Evolutionary conservation across 2,113 vertebrate genomes (phyloP).

Genomic region (Zingel zingel): DNA sequence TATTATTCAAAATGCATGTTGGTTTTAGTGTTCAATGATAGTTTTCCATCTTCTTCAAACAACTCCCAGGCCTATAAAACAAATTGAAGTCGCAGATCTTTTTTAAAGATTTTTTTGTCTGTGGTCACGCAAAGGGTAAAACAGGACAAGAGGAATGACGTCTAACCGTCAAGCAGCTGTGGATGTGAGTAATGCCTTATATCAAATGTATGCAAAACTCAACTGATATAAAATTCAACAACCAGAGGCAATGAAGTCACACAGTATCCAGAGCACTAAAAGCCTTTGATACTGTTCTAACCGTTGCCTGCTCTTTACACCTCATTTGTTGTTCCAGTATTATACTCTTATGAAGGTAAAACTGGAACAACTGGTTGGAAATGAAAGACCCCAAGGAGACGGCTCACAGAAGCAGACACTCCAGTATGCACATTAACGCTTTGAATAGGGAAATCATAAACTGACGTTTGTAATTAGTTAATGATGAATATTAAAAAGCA

Average conservation of each 20-base stretch:
- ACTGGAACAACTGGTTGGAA: constrained; percentile 48
- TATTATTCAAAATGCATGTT: too few species aligned
- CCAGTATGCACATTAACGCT: background rate
- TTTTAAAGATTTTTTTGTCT: background rate
- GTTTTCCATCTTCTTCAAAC: background rate
- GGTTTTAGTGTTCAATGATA: too few species aligned
- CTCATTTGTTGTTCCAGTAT: constrained; percentile 59
- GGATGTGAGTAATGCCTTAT: background rate
- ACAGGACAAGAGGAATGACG: background rate
- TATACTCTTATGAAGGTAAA: constrained; percentile 21
- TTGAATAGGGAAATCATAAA: constrained; percentile 18
- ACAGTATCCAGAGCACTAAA: background rate
- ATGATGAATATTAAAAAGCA: background rate
- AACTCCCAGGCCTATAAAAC: background rate
- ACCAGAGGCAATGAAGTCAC: background rate
- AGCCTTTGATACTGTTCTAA: background rate
- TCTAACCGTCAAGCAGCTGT: background rate
- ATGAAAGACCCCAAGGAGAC: background rate
- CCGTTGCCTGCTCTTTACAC: constrained; percentile 46
- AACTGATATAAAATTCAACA: background rate
- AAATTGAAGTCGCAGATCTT: background rate
- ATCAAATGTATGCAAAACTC: constrained; percentile 26
- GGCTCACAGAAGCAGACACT: background rate
- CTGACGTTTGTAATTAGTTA: background rate
- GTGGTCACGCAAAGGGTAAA: background rate